Conservation (phyloP, 2,888 invertebrate genomes). For the Rhagium mordax region DNA sequence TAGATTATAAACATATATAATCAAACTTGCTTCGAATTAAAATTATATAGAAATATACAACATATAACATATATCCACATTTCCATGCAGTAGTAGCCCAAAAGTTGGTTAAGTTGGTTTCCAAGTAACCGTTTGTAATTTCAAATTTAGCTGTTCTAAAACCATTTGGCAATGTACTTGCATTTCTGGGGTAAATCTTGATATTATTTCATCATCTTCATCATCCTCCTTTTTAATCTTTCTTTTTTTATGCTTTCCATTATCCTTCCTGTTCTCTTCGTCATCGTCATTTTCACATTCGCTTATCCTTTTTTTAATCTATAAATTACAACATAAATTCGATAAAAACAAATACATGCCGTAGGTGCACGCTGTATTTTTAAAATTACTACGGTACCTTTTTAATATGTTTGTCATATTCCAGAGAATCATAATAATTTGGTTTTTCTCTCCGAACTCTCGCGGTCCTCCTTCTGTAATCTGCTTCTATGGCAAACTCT, state of each 20-base stretch:
- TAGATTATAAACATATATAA: too few species aligned
- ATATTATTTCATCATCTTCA: slow-evolving; percentile 67
- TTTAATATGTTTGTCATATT: slow-evolving; percentile 83
- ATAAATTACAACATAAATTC: slow-evolving; percentile 42
- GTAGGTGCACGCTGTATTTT: not conserved
- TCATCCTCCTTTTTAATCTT: slow-evolving; percentile 69
- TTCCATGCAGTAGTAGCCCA: too few species aligned
- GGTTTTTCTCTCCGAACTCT: slow-evolving; percentile 84
- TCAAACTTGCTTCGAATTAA: too few species aligned
- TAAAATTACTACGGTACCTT: slow-evolving; percentile 69
- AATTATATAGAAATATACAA: too few species aligned
- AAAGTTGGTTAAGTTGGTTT: slow-evolving; percentile 74
- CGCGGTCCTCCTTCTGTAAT: slow-evolving; percentile 78
- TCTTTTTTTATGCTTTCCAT: slow-evolving; percentile 63
- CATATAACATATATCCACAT: too few species aligned
- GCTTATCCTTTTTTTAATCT: slow-evolving; percentile 69
- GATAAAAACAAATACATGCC: slow-evolving; percentile 7
- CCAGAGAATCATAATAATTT: slow-evolving; percentile 87
- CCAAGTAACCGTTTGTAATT: slow-evolving; percentile 83
- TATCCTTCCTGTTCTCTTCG: slow-evolving; percentile 59
- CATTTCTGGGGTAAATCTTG: slow-evolving; percentile 75
- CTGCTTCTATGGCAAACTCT: slow-evolving; percentile 72
- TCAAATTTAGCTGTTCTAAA: slow-evolving; percentile 85
- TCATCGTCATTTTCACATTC: slow-evolving; percentile 73
- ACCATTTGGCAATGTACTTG: slow-evolving; percentile 82